These are phyloP conservation scores for Hyphantria cunea DNA, from an alignment of 1,140 invertebrate species.

Conservation along the genomic window DNA sequence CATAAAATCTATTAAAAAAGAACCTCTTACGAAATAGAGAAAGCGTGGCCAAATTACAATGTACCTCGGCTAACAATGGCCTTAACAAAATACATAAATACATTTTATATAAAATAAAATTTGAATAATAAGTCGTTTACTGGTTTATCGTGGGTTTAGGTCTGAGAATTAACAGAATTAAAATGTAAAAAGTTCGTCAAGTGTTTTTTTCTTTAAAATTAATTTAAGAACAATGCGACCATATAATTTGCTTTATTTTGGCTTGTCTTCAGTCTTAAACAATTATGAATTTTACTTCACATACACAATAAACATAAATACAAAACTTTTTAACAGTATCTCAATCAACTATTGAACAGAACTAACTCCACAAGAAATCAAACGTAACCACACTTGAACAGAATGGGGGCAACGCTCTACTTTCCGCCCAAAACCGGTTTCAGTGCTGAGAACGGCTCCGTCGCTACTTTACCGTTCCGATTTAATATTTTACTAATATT, in stretches of 20 bases:
- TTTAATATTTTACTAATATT: conserved; percentile 30
- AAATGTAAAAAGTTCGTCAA: not conserved
- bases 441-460: conserved; percentile 31
- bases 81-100: conserved; percentile 8
- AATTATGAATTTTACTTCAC: too few species aligned
- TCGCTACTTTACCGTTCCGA: conserved; percentile 36
- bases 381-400: conserved; percentile 48
- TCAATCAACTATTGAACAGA: conserved; percentile 29
- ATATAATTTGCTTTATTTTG: too few species aligned
- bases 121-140: conserved; percentile 7
- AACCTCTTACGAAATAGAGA: conserved; percentile 10
- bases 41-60: conserved; percentile 17
- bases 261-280: too few species aligned
- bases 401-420: conserved; percentile 68
- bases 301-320: too few species aligned
- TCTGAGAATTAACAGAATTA: not conserved
- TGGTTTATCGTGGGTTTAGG: conserved; percentile 12
- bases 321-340: conserved; percentile 32
- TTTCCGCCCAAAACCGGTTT: conserved; percentile 64
- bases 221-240: too few species aligned
- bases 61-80: not conserved
- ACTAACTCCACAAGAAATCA: conserved; percentile 55
- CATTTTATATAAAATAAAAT: not conserved
- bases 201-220: too few species aligned
- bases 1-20: not conserved